These are phyloP conservation scores for Teleiodes luculella DNA, from an alignment of 2,888 invertebrate species.

Conservation along the genomic window DNA sequence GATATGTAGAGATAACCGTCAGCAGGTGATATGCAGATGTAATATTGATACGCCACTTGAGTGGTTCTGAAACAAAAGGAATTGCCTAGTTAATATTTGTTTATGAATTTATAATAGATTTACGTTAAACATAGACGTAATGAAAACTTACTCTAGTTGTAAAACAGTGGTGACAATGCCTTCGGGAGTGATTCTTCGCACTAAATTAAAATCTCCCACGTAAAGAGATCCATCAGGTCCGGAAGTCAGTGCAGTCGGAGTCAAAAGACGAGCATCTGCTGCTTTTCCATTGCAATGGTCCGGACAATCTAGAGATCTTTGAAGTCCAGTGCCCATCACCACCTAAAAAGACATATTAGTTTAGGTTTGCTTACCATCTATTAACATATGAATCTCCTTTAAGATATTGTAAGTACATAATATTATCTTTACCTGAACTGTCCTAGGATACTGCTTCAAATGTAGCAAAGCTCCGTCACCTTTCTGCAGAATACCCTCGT, in stretches of 20 bases:
- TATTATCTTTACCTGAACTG: constrained; percentile 80
- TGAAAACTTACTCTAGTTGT: constrained; percentile 84
- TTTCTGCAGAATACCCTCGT: constrained; percentile 98
- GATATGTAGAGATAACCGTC: constrained; percentile 98
- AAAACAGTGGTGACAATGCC: constrained; percentile 93
- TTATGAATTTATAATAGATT: too few species aligned
- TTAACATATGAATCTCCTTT: not conserved
- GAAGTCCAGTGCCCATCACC: constrained; percentile 94
- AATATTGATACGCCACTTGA: constrained; percentile 97
- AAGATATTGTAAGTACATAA: not conserved
- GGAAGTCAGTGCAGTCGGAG: constrained; percentile 95
- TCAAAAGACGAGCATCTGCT: constrained; percentile 90
- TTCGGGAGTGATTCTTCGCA: constrained; percentile 92
- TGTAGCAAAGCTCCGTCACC: constrained; percentile 97
- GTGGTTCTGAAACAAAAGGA: constrained; percentile 85
- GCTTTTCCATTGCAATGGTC: constrained; percentile 91
- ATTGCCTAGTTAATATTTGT: too few species aligned
- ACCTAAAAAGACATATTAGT: constrained; percentile 73
- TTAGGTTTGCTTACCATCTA: not conserved
- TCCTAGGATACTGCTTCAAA: constrained; percentile 94
- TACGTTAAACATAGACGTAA: too few species aligned
- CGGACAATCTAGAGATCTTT: constrained; percentile 91
- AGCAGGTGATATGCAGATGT: constrained; percentile 96
- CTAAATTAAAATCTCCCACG: constrained; percentile 97
- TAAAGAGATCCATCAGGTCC: constrained; percentile 98